Base-by-base conservation (phyloP, 2,113 vertebrate species). In the Tachysurus vachellii region DNA sequence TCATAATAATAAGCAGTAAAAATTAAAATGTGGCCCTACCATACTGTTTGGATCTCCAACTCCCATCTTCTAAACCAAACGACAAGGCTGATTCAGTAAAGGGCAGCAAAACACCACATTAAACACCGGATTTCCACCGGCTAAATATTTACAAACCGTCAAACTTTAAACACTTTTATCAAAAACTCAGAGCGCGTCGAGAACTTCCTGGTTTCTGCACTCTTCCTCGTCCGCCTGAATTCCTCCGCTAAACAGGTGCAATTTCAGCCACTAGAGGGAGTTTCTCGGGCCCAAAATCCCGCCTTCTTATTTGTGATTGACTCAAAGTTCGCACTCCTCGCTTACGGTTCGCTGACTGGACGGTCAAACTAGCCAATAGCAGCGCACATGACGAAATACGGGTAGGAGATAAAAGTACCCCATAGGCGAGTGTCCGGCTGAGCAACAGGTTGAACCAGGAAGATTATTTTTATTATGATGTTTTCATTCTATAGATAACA, bases 31-130 rank as follows among this genome's bases (percentile, higher is more conserved):
- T 17, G 26, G 26, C 4, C 71, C 86, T 73, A 91, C 90, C 86
- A 84, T 56, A 23, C 53, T 77, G 64, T 89, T 83, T 10, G 88
- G 90, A 86, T 91, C 90, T 61, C 71, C 81, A 1, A 91, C 6
- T 80, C 88, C 90, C 90, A 91, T 91, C 11, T 31, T 82, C 19
- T 23, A 19, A n/a, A 47, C 44, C 13, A 21, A 26, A 16, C 36
- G 2, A 4, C 21, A 23, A 62, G 26, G 82, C n/a, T 87, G 36
- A 10, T n/a, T 53, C 76, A 44, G 5, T 62, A 59, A 59, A 42
- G 1, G 12, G 54, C 54, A 59, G 10, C 31, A 31, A 5, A 6
- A 66, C 61, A 31, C 57, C 4, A 28, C 21, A 59, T 53, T 31
- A 79, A 80, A 28, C 47, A 10, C 14, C 42, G 26, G 9, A 1